These are phyloP conservation scores for Apodemus agrarius DNA, from an alignment of 2,797 vertebrate genomes.

Conservation along the genomic window DNA sequence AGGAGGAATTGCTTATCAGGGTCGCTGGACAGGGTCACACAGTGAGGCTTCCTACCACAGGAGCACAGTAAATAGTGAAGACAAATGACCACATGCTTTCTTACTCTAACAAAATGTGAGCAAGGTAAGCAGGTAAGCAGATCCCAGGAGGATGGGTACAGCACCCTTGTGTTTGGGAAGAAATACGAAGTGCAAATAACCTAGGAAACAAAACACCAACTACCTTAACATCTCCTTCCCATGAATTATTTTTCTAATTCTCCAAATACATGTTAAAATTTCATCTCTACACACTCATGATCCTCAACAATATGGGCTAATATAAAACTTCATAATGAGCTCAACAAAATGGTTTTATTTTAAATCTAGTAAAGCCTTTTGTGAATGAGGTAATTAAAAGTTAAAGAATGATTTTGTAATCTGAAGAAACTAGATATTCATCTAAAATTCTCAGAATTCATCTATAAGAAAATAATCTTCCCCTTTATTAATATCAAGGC, in stretches of 20 bases:
- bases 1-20: background rate
- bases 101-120: background rate
- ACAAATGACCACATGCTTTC: background rate
- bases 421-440: background rate
- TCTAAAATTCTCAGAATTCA: background rate
- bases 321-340: background rate
- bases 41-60: background rate
- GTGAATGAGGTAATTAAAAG: background rate
- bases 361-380: background rate
- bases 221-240: background rate
- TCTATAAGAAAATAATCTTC: background rate
- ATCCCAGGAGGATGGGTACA: background rate
- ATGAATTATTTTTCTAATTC: background rate
- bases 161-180: background rate
- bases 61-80: background rate
- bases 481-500: background rate
- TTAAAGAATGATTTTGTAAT: background rate
- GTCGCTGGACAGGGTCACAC: background rate
- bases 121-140: background rate
- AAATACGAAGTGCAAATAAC: background rate
- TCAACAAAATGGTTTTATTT: background rate
- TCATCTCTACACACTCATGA: background rate
- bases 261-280: background rate
- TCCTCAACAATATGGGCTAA: background rate
- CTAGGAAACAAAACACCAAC: background rate